phyloP scores from a whole-genome alignment of 2,888 invertebrate genomes.

The Lissocephala sabroskyi region DNA sequence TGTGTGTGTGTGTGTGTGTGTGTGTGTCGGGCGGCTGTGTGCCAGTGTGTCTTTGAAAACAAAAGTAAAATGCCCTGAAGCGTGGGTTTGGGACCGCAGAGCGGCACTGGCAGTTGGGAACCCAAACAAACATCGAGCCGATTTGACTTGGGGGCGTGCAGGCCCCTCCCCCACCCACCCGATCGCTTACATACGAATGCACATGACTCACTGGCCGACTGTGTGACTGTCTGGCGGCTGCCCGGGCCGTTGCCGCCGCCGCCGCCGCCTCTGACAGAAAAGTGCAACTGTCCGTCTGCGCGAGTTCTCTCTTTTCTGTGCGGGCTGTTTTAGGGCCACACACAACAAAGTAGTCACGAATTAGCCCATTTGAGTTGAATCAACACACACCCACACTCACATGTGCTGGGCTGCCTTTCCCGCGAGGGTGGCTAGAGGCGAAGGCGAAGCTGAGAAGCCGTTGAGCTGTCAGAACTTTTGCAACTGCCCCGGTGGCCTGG shows the following conservation, averaged over 20 bases:
- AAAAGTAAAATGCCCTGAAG: conserved; percentile 58
- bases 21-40: not conserved
- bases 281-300: conserved; percentile 12
- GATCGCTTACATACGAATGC: conserved; percentile 12
- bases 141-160: too few relatives aligned
- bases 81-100: conserved; percentile 20
- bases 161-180: too few relatives aligned
- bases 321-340: conserved; percentile 21
- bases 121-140: too few relatives aligned
- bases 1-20: conserved; percentile 2
- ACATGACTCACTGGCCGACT: conserved; percentile 50
- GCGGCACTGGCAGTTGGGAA: too few relatives aligned
- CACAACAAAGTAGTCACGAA: conserved; percentile 58
- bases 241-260: too few relatives aligned
- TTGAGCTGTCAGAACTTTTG: not conserved
- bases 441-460: too few relatives aligned
- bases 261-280: not conserved
- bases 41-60: conserved; percentile 38
- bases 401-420: too few relatives aligned
- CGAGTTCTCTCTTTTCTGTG: conserved; percentile 22
- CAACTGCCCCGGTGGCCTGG: too few relatives aligned
- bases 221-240: conserved; percentile 13
- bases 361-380: conserved; percentile 48
- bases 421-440: too few relatives aligned
- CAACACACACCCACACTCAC: too few relatives aligned